A percentile compares a stretch with the other conserved stretches of the same genome.
Evolutionary conservation across 2,113 vertebrate genomes (phyloP).

Genomic region (Equus przewalskii): DNA sequence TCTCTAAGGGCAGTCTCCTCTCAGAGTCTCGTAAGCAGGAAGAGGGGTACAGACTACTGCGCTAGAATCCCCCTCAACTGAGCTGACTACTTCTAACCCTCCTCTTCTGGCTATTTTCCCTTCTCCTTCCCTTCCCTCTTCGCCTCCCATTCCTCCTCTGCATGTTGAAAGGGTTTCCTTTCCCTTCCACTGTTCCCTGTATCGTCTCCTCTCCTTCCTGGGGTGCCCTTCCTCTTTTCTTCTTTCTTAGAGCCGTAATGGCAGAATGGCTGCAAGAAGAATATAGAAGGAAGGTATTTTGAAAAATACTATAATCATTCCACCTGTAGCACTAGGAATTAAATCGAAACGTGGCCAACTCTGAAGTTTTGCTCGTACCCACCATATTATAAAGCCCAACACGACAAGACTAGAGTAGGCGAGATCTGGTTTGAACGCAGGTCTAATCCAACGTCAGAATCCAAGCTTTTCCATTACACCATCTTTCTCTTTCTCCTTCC

Average conservation of each 20-base stretch:
- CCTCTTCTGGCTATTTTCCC: not conserved
- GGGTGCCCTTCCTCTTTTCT: not conserved
- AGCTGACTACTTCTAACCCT: not conserved
- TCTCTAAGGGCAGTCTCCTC: not conserved
- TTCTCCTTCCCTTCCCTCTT: not conserved
- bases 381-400: not conserved
- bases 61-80: not conserved
- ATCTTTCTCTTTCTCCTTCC: not conserved
- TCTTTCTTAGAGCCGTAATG: not conserved
- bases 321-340: not conserved
- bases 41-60: not conserved
- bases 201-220: not conserved
- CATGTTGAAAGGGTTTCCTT: not conserved
- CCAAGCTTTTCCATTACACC: not conserved
- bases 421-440: not conserved
- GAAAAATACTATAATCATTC: not conserved
- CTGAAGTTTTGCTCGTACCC: slow-evolving; percentile 1
- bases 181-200: not conserved
- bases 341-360: not conserved
- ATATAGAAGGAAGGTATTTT: not conserved
- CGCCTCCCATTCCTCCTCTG: not conserved
- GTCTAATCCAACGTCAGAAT: not conserved
- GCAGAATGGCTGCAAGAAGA: not conserved
- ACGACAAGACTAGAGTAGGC: not conserved
- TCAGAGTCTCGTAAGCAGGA: not conserved